Conservation (phyloP, 2,888 invertebrate species). For the Zootermopsis nevadensis region DNA sequence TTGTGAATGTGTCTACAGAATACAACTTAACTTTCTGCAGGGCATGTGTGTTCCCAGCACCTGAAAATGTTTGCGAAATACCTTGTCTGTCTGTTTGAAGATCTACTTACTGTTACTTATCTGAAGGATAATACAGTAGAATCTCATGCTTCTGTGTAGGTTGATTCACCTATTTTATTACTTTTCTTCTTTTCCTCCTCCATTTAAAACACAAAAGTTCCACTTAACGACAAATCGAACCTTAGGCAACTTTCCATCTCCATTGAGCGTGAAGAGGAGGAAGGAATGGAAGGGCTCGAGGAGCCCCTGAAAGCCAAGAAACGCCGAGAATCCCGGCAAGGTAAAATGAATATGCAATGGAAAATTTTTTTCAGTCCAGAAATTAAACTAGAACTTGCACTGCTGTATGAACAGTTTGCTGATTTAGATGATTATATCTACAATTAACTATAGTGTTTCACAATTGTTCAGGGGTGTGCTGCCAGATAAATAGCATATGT, state of each 20-base stretch:
- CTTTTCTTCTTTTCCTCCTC: conserved; percentile 51
- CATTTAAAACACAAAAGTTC: conserved; percentile 62
- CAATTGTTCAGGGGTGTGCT: conserved; percentile 26
- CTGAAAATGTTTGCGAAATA: not conserved
- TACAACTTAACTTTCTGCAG: not conserved
- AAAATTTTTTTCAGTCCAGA: conserved; percentile 4
- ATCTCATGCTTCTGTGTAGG: not conserved
- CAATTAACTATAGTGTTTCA: not conserved
- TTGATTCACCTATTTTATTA: conserved; percentile 26
- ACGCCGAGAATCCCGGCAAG: conserved; percentile 74
- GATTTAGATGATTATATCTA: conserved; percentile 19
- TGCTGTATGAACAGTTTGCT: conserved; percentile 12
- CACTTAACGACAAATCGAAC: conserved; percentile 73
- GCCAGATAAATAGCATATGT: not conserved
- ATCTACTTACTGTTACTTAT: not conserved
- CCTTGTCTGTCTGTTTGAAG: not conserved
- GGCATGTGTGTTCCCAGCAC: conserved; percentile 9
- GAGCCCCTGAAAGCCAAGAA: conserved; percentile 74
- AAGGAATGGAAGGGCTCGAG: conserved; percentile 73
- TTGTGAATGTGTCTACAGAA: not conserved
- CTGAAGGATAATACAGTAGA: conserved; percentile 4
- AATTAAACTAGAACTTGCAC: conserved; percentile 18
- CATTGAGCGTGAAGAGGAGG: conserved; percentile 70
- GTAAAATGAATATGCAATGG: conserved; percentile 61
- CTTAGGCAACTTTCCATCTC: conserved; percentile 74